phyloP scores from a whole-genome alignment of 2,888 invertebrate genomes.

The Mimachlamys varia region DNA sequence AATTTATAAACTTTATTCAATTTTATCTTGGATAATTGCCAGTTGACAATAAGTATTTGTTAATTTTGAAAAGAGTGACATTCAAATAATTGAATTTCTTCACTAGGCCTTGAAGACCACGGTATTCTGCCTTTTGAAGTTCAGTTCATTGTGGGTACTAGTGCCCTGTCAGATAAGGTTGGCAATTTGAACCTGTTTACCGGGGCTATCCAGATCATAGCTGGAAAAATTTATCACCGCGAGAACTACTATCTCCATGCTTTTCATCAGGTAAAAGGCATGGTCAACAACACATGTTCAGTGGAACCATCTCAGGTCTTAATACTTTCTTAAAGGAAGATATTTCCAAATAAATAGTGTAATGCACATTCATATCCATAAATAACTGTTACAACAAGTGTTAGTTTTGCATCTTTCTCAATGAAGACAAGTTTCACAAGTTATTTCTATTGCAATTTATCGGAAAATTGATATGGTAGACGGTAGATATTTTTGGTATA shows the following conservation, averaged over 20 bases:
- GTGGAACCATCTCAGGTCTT: not conserved
- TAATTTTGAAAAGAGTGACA: not conserved
- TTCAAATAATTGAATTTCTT: not conserved
- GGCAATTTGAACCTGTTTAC: constrained; percentile 96
- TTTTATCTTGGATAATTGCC: no score
- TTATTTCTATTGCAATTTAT: no score
- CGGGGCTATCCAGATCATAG: constrained; percentile 92
- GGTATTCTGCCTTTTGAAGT: constrained; percentile 72
- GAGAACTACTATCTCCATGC: constrained; percentile 88
- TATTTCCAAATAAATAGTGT: no score
- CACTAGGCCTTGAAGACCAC: constrained; percentile 65
- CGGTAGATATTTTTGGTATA: no score
- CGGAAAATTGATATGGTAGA: no score
- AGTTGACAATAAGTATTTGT: no score
- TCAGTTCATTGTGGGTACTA: constrained; percentile 87
- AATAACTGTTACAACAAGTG: no score
- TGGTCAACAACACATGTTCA: not conserved
- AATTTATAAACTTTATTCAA: no score
- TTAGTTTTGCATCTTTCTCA: no score
- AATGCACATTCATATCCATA: no score
- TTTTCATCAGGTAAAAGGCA: constrained; percentile 84
- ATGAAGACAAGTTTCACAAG: no score
- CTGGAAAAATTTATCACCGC: constrained; percentile 87
- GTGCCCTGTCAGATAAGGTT: constrained; percentile 96
- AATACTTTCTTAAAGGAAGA: not conserved